Evolutionary conservation across 2,888 invertebrate genomes (phyloP).

Genomic region (Amiota minor): DNA sequence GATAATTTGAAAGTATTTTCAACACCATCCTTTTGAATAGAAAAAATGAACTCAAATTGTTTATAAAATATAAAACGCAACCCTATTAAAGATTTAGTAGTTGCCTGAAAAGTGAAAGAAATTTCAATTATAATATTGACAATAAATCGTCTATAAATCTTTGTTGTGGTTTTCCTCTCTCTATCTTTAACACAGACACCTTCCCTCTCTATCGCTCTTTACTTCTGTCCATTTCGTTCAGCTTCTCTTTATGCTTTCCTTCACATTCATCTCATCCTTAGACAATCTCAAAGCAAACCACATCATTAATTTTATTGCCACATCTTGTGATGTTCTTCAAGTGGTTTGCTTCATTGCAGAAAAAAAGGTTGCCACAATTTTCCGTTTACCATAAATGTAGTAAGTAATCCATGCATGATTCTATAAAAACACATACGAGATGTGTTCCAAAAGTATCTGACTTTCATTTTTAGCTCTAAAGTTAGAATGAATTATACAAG

Average conservation of each 20-base stretch:
- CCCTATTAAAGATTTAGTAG: background rate
- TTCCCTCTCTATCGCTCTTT: no score
- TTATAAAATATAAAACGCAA: background rate
- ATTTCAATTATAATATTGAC: slow-evolving; percentile 19
- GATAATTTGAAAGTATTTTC: no score
- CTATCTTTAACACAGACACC: no score
- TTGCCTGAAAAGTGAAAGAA: background rate
- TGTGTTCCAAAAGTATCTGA: background rate
- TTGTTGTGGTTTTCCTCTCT: background rate
- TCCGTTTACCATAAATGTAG: background rate
- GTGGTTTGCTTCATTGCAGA: slow-evolving; percentile 6
- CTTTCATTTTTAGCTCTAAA: no score
- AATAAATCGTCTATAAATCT: slow-evolving; percentile 15
- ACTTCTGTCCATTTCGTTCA: no score
- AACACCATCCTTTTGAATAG: no score
- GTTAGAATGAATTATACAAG: no score
- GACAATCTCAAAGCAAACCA: slow-evolving; percentile 42
- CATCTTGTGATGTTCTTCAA: slow-evolving; percentile 13
- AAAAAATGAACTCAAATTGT: background rate
- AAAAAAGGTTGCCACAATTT: slow-evolving; percentile 10
- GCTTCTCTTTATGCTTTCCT: no score
- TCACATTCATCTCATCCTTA: no score
- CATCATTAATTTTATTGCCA: slow-evolving; percentile 65
- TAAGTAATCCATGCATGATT: background rate
- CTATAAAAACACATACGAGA: background rate